phyloP scores from a whole-genome alignment of 2,113 vertebrate genomes.

The Phoxinus phoxinus region DNA sequence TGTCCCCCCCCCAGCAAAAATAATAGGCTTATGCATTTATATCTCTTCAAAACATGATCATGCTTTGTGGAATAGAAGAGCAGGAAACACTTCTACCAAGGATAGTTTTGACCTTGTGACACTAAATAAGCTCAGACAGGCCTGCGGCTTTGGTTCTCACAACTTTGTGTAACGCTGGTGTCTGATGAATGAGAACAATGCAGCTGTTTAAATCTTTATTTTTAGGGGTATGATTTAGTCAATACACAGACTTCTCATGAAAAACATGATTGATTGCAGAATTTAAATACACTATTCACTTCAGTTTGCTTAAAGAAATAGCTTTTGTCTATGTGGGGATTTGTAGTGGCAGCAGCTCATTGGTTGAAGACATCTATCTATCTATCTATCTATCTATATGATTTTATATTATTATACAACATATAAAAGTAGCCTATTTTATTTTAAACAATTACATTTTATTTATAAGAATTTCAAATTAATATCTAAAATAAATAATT shows the following conservation, averaged over 20 bases:
- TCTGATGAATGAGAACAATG: background rate
- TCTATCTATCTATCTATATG: too few species aligned
- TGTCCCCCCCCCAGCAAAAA: background rate
- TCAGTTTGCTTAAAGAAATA: too few species aligned
- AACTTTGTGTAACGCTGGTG: background rate
- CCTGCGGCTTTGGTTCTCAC: slow-evolving; percentile 17
- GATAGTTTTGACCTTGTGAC: background rate
- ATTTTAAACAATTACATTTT: too few species aligned
- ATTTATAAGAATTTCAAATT: too few species aligned
- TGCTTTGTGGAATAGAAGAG: background rate
- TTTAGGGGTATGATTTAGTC: background rate
- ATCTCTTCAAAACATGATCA: background rate
- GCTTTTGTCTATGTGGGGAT: too few species aligned
- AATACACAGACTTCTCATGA: background rate
- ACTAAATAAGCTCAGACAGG: background rate
- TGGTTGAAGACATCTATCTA: too few species aligned
- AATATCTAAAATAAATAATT: too few species aligned
- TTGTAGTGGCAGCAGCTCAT: too few species aligned
- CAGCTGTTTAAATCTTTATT: background rate
- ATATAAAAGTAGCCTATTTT: too few species aligned
- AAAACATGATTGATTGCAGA: background rate
- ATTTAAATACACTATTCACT: too few species aligned
- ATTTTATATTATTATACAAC: too few species aligned
- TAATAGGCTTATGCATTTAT: background rate
- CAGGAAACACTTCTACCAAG: background rate